A percentile compares a stretch with the other conserved stretches of the same genome.
Evolutionary conservation across 2,797 vertebrate genomes (phyloP).

Genomic region (Dendrocincla fuliginosa): DNA sequence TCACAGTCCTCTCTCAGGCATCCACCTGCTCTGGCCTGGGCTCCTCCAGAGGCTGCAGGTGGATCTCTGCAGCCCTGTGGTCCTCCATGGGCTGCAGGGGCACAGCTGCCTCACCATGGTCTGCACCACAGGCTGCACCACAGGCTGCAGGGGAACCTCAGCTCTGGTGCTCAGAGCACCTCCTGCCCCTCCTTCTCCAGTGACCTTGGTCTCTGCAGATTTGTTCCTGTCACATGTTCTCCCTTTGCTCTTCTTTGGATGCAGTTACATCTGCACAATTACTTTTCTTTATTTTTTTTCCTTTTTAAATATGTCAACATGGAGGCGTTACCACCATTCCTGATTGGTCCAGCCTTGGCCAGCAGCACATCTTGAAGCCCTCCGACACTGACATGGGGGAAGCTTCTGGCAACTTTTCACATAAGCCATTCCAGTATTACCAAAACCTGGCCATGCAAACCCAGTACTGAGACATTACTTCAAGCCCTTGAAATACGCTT

Average conservation of each 20-base stretch:
- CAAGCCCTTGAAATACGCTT: conserved; percentile 22
- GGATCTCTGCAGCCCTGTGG: neutral
- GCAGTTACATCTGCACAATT: neutral
- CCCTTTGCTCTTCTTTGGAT: neutral
- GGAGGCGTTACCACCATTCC: neutral
- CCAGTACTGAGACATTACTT: neutral
- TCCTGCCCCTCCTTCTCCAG: neutral
- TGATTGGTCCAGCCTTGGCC: no score
- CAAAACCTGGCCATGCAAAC: neutral
- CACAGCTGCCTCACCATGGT: neutral
- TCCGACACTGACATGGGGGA: neutral
- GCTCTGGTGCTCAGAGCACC: neutral
- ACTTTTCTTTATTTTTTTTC: neutral
- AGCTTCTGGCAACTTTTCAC: neutral
- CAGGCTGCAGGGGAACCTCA: neutral
- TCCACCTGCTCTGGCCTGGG: neutral
- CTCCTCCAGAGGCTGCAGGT: neutral
- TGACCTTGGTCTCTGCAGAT: neutral
- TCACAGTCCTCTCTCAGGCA: neutral
- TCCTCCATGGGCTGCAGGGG: neutral
- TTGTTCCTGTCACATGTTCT: neutral
- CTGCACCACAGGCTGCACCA: no score
- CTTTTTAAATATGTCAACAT: neutral
- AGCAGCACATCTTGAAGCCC: neutral
- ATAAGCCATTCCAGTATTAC: neutral